Conservation (phyloP, 1,140 invertebrate species). For the Scaptodrosophila lebanonensis region DNA sequence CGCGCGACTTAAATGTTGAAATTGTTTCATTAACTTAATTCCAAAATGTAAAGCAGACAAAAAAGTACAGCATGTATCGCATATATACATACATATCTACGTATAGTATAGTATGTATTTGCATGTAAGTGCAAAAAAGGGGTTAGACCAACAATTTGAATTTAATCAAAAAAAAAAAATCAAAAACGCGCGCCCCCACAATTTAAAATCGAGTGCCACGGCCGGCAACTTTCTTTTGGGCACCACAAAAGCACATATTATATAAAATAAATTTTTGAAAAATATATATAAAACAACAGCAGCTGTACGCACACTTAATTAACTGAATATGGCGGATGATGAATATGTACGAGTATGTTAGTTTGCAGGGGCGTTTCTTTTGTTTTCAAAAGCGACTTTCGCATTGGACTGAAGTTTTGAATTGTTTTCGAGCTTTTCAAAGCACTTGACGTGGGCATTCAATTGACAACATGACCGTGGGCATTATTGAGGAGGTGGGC, state of each 20-base stretch:
- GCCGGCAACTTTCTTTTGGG: conserved; percentile 58
- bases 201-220: conserved; percentile 2
- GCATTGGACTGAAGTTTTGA: too few species aligned
- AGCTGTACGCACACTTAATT: conserved; percentile 68
- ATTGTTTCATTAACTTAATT: conserved; percentile 58
- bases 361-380: conserved; percentile 13
- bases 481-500: too few species aligned
- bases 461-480: too few species aligned
- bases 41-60: neutral
- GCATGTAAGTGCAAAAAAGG: conserved; percentile 18
- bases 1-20: conserved; percentile 36
- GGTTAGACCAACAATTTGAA: conserved; percentile 20
- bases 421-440: too few species aligned
- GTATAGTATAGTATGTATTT: conserved; percentile 2
- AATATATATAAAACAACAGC: too few species aligned
- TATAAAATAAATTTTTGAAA: conserved; percentile 18
- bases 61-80: neutral
- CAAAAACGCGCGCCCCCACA: conserved; percentile 29
- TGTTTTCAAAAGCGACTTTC: too few species aligned
- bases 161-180: conserved; percentile 10
- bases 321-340: conserved; percentile 49
- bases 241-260: conserved; percentile 11
- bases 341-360: conserved; percentile 15
- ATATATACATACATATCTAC: neutral
- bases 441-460: too few species aligned